Base-by-base conservation (phyloP, 2,888 invertebrate species). In the Diarsia mendica region DNA sequence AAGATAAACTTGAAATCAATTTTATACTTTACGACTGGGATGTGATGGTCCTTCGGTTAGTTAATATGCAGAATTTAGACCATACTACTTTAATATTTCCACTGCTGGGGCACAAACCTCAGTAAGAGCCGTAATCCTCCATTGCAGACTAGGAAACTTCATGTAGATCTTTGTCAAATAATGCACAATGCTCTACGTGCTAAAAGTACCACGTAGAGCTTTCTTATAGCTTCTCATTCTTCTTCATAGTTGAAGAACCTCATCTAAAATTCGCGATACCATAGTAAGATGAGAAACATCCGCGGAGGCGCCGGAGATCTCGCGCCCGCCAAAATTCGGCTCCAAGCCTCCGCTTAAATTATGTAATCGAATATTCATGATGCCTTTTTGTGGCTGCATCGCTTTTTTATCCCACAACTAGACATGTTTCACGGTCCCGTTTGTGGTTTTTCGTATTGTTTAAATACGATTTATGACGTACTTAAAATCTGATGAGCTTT, bases 291-390 rank as follows among this genome's bases (percentile, higher is more conserved):
- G 58, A 70, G 85, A 82, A 87, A 88, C 82, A 84, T 89, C 82
- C 80, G 84, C 72, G 72, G 79, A 91, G 94, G 94, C 95, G 94
- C 93, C 93, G 90, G 90, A 83, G 82, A 79, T 82, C 85, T 80
- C 86, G 85, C 84, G 87, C 74, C 87, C 87, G 88, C 87, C 88
- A 85, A 90, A 90, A 87, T 87, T 89, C 82, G 88, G 85, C 89
- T 89, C 89, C 87, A 86, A 72, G 80, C 76, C 85, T 89, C 87
- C 90, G 88, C 89, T 92, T 93, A 92, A 93, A 92, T 95, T 95
- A 95, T 94, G 92, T 94, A 94, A 95, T 94, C 91, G 91, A 92
- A 93, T 94, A 94, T 94, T 92, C 91, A 92, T 90, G 90, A 92
- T 87, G 85, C 84, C 84, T 91, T 91, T 91, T 91, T 84, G 85